Conservation (phyloP, 1,140 invertebrate species). For the Cherax destructor region DNA sequence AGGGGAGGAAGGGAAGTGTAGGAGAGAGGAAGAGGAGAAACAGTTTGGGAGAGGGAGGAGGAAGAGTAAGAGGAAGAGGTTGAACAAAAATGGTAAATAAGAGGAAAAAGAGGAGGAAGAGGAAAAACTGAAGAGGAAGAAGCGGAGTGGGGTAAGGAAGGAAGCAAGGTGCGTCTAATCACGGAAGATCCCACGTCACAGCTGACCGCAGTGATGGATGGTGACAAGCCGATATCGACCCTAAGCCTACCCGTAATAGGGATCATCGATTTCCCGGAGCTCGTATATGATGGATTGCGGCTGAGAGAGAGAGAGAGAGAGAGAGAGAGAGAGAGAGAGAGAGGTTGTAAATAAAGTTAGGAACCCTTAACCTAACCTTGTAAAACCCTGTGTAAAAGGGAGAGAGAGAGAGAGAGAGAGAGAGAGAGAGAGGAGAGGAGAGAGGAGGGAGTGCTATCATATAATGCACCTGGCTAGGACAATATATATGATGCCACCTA, state of each 20-base stretch:
- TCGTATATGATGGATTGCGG: slow-evolving; percentile 14
- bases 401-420: slow-evolving; percentile 44
- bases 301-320: slow-evolving; percentile 30
- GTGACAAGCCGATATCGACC: slow-evolving; percentile 52
- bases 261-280: slow-evolving; percentile 39
- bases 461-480: no score
- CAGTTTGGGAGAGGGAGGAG: neutral
- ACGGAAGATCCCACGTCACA: slow-evolving; percentile 33
- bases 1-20: neutral
- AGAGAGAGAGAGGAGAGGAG: slow-evolving; percentile 37
- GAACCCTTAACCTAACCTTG: no score
- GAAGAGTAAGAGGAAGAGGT: neutral
- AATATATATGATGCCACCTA: no score
- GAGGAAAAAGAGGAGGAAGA: neutral
- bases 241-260: slow-evolving; percentile 48
- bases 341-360: neutral
- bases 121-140: neutral
- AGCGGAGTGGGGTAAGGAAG: neutral
- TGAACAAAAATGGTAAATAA: neutral
- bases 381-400: no score
- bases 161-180: slow-evolving; percentile 34
- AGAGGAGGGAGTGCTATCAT: neutral
- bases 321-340: slow-evolving; percentile 38
- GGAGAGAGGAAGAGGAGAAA: neutral
- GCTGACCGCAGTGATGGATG: slow-evolving; percentile 52